A percentile compares a stretch with the other conserved stretches of the same genome.
Evolutionary conservation across 2,113 vertebrate genomes (phyloP).

Genomic region (Crotalus helleri): DNA sequence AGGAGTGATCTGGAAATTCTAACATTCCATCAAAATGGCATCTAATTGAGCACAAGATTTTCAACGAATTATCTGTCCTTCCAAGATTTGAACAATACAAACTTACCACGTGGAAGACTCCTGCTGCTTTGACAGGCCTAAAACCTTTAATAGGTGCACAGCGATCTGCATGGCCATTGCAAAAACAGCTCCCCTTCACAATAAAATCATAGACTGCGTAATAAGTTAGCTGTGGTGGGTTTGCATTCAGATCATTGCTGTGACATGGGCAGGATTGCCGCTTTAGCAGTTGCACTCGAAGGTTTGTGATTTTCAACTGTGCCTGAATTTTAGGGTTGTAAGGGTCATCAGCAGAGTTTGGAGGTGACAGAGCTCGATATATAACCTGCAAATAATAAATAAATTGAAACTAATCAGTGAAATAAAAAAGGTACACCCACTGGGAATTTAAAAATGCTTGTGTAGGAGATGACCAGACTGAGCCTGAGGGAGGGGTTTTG

Average conservation of each 20-base stretch:
- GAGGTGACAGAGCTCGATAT: slow-evolving; percentile 84
- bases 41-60: not conserved
- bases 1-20: not conserved
- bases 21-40: not conserved
- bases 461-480: not conserved
- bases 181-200: slow-evolving; percentile 95
- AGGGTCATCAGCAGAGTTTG: slow-evolving; percentile 76
- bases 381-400: slow-evolving; percentile 79
- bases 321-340: slow-evolving; percentile 82
- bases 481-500: not conserved
- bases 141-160: slow-evolving; percentile 79
- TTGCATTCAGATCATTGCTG: slow-evolving; percentile 40
- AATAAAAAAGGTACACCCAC: not conserved
- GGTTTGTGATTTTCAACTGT: slow-evolving; percentile 88
- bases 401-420: not conserved
- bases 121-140: slow-evolving; percentile 71
- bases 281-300: slow-evolving; percentile 82
- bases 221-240: slow-evolving; percentile 66
- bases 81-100: not conserved
- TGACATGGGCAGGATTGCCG: slow-evolving; percentile 85
- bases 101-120: slow-evolving; percentile 82
- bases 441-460: not conserved
- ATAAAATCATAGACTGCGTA: slow-evolving; percentile 94
- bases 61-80: not conserved
- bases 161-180: slow-evolving; percentile 90